Percentiles rank a stretch among this genome's conserved stretches.
Conservation (phyloP, 2,113 vertebrate genomes). For the Climacteris rufus region DNA sequence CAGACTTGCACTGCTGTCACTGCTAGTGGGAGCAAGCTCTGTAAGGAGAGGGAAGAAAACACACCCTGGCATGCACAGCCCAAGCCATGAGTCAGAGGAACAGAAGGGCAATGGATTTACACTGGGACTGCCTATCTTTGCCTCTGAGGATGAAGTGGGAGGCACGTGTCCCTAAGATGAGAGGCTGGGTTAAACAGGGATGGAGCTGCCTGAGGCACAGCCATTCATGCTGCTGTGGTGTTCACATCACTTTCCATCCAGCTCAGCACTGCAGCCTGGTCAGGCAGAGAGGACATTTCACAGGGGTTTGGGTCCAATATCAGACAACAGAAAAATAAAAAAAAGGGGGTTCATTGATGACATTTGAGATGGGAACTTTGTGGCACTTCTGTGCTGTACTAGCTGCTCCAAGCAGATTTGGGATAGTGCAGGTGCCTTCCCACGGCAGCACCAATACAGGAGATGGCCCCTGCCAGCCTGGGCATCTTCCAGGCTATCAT, state of each 20-base stretch:
- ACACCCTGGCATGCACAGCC: background rate
- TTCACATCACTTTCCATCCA: background rate
- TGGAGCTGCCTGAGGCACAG: background rate
- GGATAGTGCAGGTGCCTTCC: background rate
- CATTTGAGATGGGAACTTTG: background rate
- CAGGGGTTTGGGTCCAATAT: background rate
- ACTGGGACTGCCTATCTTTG: background rate
- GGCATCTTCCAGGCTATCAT: background rate
- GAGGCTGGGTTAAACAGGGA: background rate
- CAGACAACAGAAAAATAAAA: background rate
- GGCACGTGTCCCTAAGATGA: background rate
- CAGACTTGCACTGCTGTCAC: background rate
- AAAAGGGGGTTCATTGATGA: background rate
- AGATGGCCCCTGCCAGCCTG: background rate
- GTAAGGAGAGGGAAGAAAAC: background rate
- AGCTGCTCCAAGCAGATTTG: background rate
- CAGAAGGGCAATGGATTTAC: background rate
- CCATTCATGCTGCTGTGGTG: background rate
- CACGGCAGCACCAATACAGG: fast-evolving
- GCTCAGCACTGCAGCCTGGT: fast-evolving
- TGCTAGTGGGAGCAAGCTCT: background rate
- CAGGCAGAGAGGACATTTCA: background rate
- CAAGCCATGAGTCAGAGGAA: background rate
- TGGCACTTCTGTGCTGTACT: background rate
- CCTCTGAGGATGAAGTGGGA: background rate